Evolutionary conservation across 2,888 invertebrate species (phyloP).

Genomic region (Meloe dianella): DNA sequence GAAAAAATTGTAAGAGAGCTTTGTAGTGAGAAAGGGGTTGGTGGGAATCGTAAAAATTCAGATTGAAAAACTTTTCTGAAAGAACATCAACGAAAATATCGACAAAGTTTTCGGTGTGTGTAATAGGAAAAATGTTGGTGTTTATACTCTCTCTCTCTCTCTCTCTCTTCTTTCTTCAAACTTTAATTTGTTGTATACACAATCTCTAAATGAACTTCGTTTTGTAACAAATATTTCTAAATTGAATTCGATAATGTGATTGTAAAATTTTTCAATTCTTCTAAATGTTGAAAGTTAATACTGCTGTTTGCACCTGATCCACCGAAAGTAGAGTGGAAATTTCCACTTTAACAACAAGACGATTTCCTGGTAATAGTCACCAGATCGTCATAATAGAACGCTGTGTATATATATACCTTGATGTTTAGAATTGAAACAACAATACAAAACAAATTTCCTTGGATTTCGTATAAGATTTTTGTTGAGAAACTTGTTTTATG

Average conservation of each 20-base stretch:
- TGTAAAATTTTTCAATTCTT: not conserved
- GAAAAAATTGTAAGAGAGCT: not conserved
- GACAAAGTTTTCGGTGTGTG: not conserved
- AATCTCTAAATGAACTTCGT: not conserved
- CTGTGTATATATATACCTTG: not conserved
- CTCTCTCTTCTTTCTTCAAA: not conserved
- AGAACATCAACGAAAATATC: conserved; percentile 17
- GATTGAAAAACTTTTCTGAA: conserved; percentile 38
- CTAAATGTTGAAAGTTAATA: not conserved
- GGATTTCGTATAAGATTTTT: too few relatives aligned
- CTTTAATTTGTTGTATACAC: not conserved
- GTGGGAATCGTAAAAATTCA: conserved; percentile 31
- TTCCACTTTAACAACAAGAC: not conserved
- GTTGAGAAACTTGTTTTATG: not conserved
- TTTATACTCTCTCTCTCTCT: not conserved
- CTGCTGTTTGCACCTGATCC: not conserved
- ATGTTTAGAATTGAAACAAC: not conserved
- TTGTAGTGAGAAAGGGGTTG: not conserved
- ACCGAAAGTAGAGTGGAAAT: not conserved
- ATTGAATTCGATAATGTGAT: not conserved
- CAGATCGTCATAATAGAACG: not conserved
- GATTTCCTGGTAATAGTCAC: not conserved
- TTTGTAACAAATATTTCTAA: not conserved
- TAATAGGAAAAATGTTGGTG: not conserved
- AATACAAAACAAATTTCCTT: too few relatives aligned